Base-by-base conservation (phyloP, 2,888 invertebrate genomes). In the Cerastis leucographa region DNA sequence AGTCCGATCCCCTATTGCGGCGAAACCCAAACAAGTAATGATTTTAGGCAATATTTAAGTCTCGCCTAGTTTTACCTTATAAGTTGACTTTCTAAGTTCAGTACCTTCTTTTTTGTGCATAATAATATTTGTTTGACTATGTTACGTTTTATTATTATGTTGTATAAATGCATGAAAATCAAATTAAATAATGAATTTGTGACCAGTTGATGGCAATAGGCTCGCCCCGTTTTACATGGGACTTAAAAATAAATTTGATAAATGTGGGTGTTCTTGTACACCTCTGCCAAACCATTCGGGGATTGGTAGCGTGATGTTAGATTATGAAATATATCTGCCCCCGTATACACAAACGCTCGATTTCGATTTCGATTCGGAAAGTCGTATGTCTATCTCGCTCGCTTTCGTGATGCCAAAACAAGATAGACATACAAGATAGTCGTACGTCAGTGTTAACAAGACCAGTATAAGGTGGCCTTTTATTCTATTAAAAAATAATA, bases 151-250 rank as follows among this genome's bases (percentile, higher is more conserved):
- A 40, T 40, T 64, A n/a, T 64, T n/a, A 40, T 40, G 2, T 64
- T 42, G n/a, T 64, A 17, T 14, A 64, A 8, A n/a, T 64, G 64
- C 64, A 42, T 64, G 64, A 64, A 42, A 42, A 64, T 64, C 17
- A 64, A 64, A n/a, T 64, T 14, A 64, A 64, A 17, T 0, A 42
- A 64, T 42, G 64, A 42, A 64, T 17, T 64, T 42, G 64, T 44
- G 29, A 5, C 61, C 9, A 11, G 9, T 61, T 61, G 25, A 29
- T 59, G 29, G 29, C 17, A 61, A 35, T 11, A 35, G 29, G 19
- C 9, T 59, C 61, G 1, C 9, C 29, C 59, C 8, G 11, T 61
- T 61, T 42, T 42, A 64, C 22, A 64, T 25, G n/a, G 64, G 64
- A 9, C n/a, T 44, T 64, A 6, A n/a, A 12, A 1, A 29, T 61